Evolutionary conservation across 1,140 invertebrate species (phyloP).

Genomic region (Trachymyrmex cornetzi): DNA sequence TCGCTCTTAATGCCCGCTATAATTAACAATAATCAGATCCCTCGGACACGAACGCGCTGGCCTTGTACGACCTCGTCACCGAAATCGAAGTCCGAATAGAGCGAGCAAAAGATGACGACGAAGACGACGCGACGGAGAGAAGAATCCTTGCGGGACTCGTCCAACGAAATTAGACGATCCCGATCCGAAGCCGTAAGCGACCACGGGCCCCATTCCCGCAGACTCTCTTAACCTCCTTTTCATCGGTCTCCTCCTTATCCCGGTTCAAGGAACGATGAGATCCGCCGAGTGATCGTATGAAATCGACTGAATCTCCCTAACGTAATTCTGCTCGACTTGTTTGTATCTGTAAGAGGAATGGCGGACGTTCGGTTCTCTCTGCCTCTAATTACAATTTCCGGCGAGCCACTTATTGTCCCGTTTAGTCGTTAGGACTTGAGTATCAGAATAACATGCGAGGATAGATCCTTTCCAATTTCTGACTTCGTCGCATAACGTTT

Average conservation of each 20-base stretch:
- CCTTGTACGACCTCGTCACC: slow-evolving; percentile 12
- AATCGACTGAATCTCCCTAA: slow-evolving; percentile 54
- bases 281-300: slow-evolving; percentile 55
- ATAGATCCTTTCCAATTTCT: slow-evolving; percentile 14
- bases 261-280: slow-evolving; percentile 38
- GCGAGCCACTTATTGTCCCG: slow-evolving; percentile 19
- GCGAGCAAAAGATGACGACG: slow-evolving; percentile 38
- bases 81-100: slow-evolving; percentile 47
- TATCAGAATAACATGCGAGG: slow-evolving; percentile 10
- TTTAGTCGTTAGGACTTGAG: slow-evolving; percentile 9
- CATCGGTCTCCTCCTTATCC: slow-evolving; percentile 39
- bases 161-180: slow-evolving; percentile 78
- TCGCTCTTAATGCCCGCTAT: slow-evolving; percentile 64
- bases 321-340: slow-evolving; percentile 52
- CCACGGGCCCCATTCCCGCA: slow-evolving; percentile 66
- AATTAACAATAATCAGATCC: slow-evolving; percentile 76
- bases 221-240: slow-evolving; percentile 67
- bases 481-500: slow-evolving; percentile 3
- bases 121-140: slow-evolving; percentile 51
- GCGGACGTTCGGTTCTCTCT: slow-evolving; percentile 6
- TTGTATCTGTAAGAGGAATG: slow-evolving; percentile 47
- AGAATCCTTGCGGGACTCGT: slow-evolving; percentile 76
- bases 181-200: slow-evolving; percentile 68
- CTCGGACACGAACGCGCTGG: slow-evolving; percentile 48
- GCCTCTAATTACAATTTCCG: slow-evolving; percentile 33